Evolutionary conservation across 2,797 vertebrate genomes (phyloP).

Genomic region (Enteromius unitaeniatus): DNA sequence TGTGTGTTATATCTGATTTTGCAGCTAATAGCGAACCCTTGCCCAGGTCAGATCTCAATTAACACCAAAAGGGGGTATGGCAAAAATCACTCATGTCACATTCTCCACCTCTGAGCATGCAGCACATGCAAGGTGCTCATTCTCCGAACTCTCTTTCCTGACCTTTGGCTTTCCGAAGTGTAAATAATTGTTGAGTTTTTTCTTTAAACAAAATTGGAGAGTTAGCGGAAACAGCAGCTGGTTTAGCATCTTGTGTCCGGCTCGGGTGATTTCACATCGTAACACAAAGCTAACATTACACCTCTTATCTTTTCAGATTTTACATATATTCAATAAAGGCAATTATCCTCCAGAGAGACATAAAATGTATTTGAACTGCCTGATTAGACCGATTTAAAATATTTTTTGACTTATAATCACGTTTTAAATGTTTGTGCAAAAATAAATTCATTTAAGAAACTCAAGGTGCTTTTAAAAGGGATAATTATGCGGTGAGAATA

Average conservation of each 20-base stretch:
- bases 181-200: slow-evolving; percentile 70
- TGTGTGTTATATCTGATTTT: slow-evolving; percentile 30
- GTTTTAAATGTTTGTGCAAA: not conserved
- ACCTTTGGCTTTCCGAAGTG: slow-evolving; percentile 63
- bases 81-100: slow-evolving; percentile 71
- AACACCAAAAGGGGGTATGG: slow-evolving; percentile 70
- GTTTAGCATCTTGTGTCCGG: slow-evolving; percentile 58
- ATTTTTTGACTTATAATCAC: not conserved
- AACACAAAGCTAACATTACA: slow-evolving; percentile 50
- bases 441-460: not conserved
- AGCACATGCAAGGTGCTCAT: slow-evolving; percentile 69
- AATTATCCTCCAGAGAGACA: slow-evolving; percentile 3
- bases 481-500: not conserved
- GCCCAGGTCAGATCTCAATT: slow-evolving; percentile 63
- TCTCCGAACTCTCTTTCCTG: slow-evolving; percentile 49
- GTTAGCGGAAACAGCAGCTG: slow-evolving; percentile 60
- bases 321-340: not conserved
- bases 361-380: not conserved
- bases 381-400: not conserved
- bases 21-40: slow-evolving; percentile 49
- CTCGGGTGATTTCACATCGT: slow-evolving; percentile 56
- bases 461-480: not conserved
- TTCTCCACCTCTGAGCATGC: slow-evolving; percentile 62
- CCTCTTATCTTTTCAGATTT: not conserved
- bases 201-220: slow-evolving; percentile 62